These are phyloP conservation scores for Conus ventricosus DNA, from an alignment of 1,140 invertebrate species.

Conservation along the genomic window DNA sequence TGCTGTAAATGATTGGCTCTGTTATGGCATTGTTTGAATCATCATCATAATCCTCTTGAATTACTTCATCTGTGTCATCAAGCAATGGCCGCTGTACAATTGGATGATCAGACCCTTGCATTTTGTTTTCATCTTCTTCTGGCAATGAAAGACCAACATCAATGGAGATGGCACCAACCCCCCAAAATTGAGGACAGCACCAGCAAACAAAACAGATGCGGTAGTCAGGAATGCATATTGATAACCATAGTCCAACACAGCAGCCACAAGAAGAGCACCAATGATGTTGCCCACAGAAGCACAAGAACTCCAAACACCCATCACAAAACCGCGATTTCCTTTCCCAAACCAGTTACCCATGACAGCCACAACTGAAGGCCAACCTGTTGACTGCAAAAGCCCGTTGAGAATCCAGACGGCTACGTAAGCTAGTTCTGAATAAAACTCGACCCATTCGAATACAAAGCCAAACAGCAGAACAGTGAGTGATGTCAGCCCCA, in stretches of 20 bases:
- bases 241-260: slow-evolving; percentile 76
- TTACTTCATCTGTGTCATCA: background rate
- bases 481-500: slow-evolving; percentile 74
- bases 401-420: slow-evolving; percentile 85
- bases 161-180: slow-evolving; percentile 70
- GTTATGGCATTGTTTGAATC: too few relatives aligned
- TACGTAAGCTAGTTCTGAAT: slow-evolving; percentile 74
- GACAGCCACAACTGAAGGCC: slow-evolving; percentile 94
- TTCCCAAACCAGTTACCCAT: slow-evolving; percentile 98
- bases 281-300: slow-evolving; percentile 78
- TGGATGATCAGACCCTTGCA: background rate
- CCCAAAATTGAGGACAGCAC: slow-evolving; percentile 71
- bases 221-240: slow-evolving; percentile 76
- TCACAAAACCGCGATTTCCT: slow-evolving; percentile 78
- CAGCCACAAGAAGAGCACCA: slow-evolving; percentile 74
- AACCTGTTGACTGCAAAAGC: slow-evolving; percentile 92
- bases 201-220: slow-evolving; percentile 70
- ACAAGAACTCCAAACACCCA: slow-evolving; percentile 77
- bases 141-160: slow-evolving; percentile 61
- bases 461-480: slow-evolving; percentile 77
- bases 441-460: slow-evolving; percentile 74
- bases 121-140: background rate
- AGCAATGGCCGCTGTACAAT: background rate
- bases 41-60: background rate
- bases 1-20: slow-evolving; percentile 20